Evolutionary conservation across 1,140 invertebrate species (phyloP), one percentile per base, ranked within the genome.

Genomic region (Aphis gossypii): DNA sequence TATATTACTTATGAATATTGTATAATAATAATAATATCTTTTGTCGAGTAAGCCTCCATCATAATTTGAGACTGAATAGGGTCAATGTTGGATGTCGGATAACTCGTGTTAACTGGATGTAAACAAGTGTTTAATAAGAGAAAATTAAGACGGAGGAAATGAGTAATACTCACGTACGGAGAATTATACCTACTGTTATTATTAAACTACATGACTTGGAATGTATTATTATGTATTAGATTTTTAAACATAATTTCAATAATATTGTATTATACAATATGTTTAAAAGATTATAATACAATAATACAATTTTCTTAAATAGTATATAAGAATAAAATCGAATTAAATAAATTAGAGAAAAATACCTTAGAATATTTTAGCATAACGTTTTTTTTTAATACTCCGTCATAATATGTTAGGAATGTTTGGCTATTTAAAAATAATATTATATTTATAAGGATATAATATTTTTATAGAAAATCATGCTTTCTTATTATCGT

Each of bases 131-230:
- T 46, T 92, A 54, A 76, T 48, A 92, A 92, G 11, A 92, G 51
- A 92, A 92, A 92, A 92, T 92, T 92, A 83, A 92, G 68, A 48
- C 90, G 68, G 46, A 51, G 90, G 90, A 92, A 92, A 83, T 54
- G 68, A 44, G 90, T 35, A 92, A 41, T 48, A 51, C 90, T 82
- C 90, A 90, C 89, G 89, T 68, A 68, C 35, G 11, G 30, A 68
- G 89, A 60, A 90, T 90, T 90, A 51, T 51, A 68, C 11, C 0
- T n/a, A 90, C 7, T n/a, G 18, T 82, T 48, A 82, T 92, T 76
- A 91, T 91, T 68, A 6, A 38, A 76, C 18, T 46, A 30, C 38
- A 91, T 91, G 90, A 56, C 20, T 44, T 60, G 60, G 90, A 46
- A 87, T 87, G 84, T 48, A 87, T 48, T 87, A 87, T 48, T 48